phyloP scores from a whole-genome alignment of 2,888 invertebrate genomes.

The Mythimna lalbum region DNA sequence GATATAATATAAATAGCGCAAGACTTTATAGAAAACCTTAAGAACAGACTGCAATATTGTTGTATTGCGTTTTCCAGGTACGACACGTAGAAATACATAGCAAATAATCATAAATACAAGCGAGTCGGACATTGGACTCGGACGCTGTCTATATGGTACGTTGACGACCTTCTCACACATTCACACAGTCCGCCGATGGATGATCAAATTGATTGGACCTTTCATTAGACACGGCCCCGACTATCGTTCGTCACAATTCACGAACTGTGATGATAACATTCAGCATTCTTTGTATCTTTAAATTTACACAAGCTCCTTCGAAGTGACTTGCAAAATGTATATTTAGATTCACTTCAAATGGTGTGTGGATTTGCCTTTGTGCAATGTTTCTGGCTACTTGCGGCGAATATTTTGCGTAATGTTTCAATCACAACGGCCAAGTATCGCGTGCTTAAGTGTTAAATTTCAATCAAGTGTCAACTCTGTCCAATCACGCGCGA shows the following conservation, averaged over 20 bases:
- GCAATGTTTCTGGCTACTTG: conserved; percentile 34
- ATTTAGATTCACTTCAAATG: conserved; percentile 47
- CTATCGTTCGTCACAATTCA: conserved; percentile 33
- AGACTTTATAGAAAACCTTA: conserved; percentile 18
- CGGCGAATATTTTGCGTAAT: conserved; percentile 34
- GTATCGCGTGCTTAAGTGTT: conserved; percentile 49
- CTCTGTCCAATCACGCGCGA: conserved; percentile 36
- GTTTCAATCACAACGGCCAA: conserved; percentile 37
- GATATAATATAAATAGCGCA: conserved; percentile 44
- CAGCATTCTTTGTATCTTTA: conserved; percentile 37
- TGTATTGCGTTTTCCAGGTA: conserved; percentile 20
- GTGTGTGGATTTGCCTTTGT: conserved; percentile 32
- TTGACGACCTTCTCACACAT: conserved; percentile 63
- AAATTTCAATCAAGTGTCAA: conserved; percentile 60
- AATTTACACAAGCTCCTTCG: conserved; percentile 23
- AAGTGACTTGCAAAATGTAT: conserved; percentile 53
- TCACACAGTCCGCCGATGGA: conserved; percentile 62
- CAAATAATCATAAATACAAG: conserved; percentile 18
- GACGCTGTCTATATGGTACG: conserved; percentile 29
- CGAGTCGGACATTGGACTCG: conserved; percentile 25
- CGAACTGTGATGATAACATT: conserved; percentile 37
- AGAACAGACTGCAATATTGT: conserved; percentile 3
- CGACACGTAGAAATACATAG: conserved; percentile 9
- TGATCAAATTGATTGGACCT: conserved; percentile 72
- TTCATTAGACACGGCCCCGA: conserved; percentile 58